Conservation (phyloP, 2,797 vertebrate species). For the Loriculus beryllinus region DNA sequence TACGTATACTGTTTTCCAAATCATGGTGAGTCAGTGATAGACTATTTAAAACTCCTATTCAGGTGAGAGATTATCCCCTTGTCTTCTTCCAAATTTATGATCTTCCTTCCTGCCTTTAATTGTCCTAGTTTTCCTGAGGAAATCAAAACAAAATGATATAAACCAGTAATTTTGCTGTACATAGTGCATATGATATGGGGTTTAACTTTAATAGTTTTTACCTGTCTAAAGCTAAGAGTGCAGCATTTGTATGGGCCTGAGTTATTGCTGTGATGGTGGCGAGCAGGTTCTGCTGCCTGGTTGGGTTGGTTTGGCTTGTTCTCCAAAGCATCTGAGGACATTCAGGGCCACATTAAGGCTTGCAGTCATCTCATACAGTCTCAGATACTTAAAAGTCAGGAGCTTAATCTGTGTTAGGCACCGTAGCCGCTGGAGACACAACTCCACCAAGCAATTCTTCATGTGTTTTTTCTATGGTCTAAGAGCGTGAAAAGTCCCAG, state of each 20-base stretch:
- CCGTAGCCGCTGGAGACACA: neutral
- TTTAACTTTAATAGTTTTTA: neutral
- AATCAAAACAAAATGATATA: constrained; percentile 20
- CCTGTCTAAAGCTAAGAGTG: neutral
- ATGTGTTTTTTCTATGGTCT: accelerated
- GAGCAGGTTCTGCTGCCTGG: neutral
- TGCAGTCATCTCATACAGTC: neutral
- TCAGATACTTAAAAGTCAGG: neutral
- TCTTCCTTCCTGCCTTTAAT: constrained; percentile 39
- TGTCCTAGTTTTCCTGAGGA: constrained; percentile 43
- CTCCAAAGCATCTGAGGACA: neutral
- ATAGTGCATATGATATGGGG: neutral
- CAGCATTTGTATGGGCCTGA: neutral
- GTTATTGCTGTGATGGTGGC: neutral
- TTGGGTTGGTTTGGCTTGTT: neutral
- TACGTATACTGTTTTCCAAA: neutral
- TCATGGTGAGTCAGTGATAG: neutral
- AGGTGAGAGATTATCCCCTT: constrained; percentile 7
- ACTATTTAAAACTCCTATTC: constrained; percentile 39
- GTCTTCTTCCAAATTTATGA: constrained; percentile 23
- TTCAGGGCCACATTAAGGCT: neutral
- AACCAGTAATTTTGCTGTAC: neutral
- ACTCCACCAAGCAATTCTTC: neutral
- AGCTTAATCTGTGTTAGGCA: neutral
- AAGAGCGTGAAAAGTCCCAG: neutral